Conservation (phyloP, 1,140 invertebrate species). For the Coenobita brevimanus region DNA sequence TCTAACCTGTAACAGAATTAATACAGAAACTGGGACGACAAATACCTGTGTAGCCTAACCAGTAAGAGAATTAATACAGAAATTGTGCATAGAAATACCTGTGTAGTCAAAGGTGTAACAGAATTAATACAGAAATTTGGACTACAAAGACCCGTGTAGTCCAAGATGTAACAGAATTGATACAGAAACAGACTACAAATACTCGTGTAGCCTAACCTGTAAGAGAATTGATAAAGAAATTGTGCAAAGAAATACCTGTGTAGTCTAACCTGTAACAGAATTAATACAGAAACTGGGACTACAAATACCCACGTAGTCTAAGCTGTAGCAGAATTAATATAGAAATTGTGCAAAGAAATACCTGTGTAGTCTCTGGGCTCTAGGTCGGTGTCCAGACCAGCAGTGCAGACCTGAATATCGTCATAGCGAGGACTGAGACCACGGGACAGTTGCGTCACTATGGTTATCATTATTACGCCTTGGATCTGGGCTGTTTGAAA, state of each 20-base stretch:
- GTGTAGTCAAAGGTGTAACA: background rate
- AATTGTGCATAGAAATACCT: too few relatives aligned
- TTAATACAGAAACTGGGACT: background rate
- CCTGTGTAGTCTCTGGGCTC: conserved; percentile 45
- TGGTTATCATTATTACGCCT: conserved; percentile 36
- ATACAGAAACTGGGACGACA: too few relatives aligned
- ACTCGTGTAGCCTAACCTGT: too few relatives aligned
- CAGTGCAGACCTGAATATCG: conserved; percentile 25
- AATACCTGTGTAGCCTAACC: too few relatives aligned
- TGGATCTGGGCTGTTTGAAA: conserved; percentile 41
- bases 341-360: too few relatives aligned
- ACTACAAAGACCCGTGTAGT: too few relatives aligned
- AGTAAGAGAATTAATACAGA: background rate
- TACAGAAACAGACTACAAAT: too few relatives aligned
- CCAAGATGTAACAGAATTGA: too few relatives aligned
- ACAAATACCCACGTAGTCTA: background rate
- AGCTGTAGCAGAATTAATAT: background rate
- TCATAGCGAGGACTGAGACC: background rate
- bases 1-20: background rate
- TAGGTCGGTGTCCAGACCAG: background rate
- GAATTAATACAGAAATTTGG: background rate
- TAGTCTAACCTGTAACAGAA: too few relatives aligned
- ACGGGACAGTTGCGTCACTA: conserved; percentile 10
- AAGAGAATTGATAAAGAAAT: too few relatives aligned
- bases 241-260: too few relatives aligned